Evolutionary conservation across 2,113 vertebrate species (phyloP).

Genomic region (Grantiella picta): DNA sequence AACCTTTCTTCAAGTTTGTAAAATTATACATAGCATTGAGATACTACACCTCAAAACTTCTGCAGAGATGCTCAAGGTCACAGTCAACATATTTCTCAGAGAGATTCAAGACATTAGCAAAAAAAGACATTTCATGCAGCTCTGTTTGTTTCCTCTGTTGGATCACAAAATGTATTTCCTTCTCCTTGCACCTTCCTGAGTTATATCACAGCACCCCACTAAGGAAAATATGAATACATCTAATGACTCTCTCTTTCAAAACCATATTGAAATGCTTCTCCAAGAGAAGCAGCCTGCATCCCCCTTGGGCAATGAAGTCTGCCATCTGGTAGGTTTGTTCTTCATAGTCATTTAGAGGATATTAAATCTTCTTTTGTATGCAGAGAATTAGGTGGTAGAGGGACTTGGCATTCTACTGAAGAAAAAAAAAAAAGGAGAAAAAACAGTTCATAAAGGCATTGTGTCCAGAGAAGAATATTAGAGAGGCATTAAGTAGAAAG

Average conservation of each 20-base stretch:
- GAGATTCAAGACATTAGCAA: neutral
- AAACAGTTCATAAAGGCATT: constrained; percentile 32
- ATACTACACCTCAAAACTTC: neutral
- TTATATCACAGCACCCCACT: neutral
- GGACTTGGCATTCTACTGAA: constrained; percentile 20
- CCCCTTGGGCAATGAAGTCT: constrained; percentile 25
- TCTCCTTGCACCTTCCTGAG: constrained; percentile 1
- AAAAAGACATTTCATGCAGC: neutral
- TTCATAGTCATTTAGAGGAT: constrained; percentile 45
- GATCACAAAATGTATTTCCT: neutral
- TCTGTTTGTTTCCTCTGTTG: neutral
- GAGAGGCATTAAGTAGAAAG: constrained; percentile 51
- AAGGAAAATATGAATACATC: constrained; percentile 17
- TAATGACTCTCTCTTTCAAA: constrained; percentile 44
- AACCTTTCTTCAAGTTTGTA: neutral
- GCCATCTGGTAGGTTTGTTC: constrained; percentile 46
- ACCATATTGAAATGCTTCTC: constrained; percentile 7
- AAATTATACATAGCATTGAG: neutral
- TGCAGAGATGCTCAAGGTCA: neutral
- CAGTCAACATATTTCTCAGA: neutral
- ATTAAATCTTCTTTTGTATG: constrained; percentile 60
- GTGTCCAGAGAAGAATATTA: constrained; percentile 54
- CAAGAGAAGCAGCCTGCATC: constrained; percentile 7
- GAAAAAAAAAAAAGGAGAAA: neutral
- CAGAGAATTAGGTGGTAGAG: constrained; percentile 34